Evolutionary conservation across 2,888 invertebrate species (phyloP).

Genomic region (Melipona beecheii): DNA sequence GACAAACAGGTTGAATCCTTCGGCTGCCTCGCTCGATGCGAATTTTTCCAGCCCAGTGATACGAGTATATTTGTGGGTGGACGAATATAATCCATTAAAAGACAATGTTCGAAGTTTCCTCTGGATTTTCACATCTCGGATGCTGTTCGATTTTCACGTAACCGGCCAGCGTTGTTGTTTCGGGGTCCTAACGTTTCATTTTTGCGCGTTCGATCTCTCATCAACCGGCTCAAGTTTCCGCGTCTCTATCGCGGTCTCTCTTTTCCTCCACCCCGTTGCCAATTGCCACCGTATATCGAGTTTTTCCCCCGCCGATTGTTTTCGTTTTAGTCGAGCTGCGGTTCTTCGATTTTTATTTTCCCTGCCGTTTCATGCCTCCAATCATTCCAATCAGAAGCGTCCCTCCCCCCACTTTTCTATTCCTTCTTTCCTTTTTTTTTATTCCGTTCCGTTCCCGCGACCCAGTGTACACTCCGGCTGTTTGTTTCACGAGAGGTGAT

Average conservation of each 20-base stretch:
- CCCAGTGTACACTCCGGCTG: not conserved
- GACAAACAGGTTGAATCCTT: not conserved
- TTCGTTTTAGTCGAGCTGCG: conserved; percentile 35
- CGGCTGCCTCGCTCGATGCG: not conserved
- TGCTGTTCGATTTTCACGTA: conserved; percentile 13
- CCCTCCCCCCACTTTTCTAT: no score
- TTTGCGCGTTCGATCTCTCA: not conserved
- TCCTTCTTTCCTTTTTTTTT: not conserved
- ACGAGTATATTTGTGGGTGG: no score
- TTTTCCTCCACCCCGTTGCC: not conserved
- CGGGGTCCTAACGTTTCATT: conserved; percentile 16
- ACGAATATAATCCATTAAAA: not conserved
- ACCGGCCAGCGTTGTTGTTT: not conserved
- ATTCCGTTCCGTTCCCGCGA: not conserved
- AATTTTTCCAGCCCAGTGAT: not conserved
- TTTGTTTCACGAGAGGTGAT: not conserved
- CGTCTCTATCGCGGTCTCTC: not conserved
- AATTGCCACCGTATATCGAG: conserved; percentile 29
- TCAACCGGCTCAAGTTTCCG: not conserved
- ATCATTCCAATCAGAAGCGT: conserved; percentile 1
- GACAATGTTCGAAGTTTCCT: no score
- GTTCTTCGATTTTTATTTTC: conserved; percentile 34
- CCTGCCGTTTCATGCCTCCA: not conserved
- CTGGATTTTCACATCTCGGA: conserved; percentile 13
- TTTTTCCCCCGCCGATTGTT: conserved; percentile 32